Evolutionary conservation across 2,888 invertebrate species (phyloP), one percentile per base, ranked within the genome.

Genomic region (Molanna angustata): DNA sequence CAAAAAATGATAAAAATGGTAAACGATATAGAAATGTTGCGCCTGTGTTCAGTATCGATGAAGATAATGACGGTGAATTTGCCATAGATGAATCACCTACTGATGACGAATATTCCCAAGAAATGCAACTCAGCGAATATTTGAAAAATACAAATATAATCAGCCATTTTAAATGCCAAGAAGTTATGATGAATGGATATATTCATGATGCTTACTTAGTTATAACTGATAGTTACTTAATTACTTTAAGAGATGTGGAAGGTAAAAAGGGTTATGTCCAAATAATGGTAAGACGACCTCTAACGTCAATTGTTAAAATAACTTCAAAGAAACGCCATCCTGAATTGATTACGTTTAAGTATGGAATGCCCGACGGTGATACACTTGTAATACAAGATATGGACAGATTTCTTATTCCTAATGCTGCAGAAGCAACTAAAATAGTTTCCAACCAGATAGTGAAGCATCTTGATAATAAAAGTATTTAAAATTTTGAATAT

Each of bases 271-370:
- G 90, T 1, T 82, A 83, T 61, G 94, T 90, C 0, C 88, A 90
- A 68, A 83, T 97, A 0, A 87, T 94, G 65, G 90, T 93, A 0
- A 83, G 91, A 57, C 82, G 96, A 49, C 90, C 93, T 0, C 76
- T 99, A 48, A 88, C 92, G 2, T 90, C 91, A 45, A 93, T 99
- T 63, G 92, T 97, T 6, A 95, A 94, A 76, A 99, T 99, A 57
- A 98, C 98, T 1, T 95, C 96, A 9, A 94, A 95, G 69, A 95
- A 95, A 69, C 84, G 89, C 51, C 90, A 93, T 68, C 96, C 97
- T 0, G 94, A 98, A 72, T 76, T 98, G 63, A 95, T 99, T 58
- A 98, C 98, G 1, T 97, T 99, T 70, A 94, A 95, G 69, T 97
- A 97, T 69, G 95, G 96, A 3, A 80, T 86, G 51, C 86, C 87